phyloP scores from a whole-genome alignment of 2,113 vertebrate species.

The Tautogolabrus adspersus region DNA sequence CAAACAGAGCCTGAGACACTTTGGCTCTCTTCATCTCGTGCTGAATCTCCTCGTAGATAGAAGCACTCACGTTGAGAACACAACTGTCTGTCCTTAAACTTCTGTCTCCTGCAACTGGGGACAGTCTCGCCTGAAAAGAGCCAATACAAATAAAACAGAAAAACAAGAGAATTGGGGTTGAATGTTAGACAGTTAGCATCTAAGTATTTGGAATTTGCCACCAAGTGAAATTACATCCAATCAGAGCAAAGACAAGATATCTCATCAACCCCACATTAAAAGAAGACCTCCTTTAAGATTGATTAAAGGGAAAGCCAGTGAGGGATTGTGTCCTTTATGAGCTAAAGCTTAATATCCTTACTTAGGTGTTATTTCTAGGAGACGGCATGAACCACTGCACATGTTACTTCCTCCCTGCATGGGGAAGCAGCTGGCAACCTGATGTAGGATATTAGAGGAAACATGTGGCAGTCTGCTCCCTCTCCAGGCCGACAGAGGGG shows the following conservation, averaged over 20 bases:
- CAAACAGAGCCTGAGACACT: constrained; percentile 80
- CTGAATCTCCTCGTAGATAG: constrained; percentile 82
- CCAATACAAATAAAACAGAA: not conserved
- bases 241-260: not conserved
- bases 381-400: not conserved
- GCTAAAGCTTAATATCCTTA: not conserved
- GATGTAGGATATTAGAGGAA: constrained; percentile 11
- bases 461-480: constrained; percentile 8
- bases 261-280: no score
- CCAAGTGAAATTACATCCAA: not conserved
- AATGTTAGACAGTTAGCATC: not conserved
- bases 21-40: constrained; percentile 82
- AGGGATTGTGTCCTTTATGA: not conserved
- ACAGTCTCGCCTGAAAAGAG: constrained; percentile 72
- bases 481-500: constrained; percentile 2
- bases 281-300: no score
- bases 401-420: constrained; percentile 1
- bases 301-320: not conserved
- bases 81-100: constrained; percentile 75
- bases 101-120: constrained; percentile 70
- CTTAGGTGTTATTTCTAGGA: not conserved
- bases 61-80: constrained; percentile 70
- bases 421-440: constrained; percentile 19
- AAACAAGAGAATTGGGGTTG: not conserved
- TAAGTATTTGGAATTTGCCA: constrained; percentile 4